Base-by-base conservation (phyloP, 1,140 invertebrate species). In the Eciton burchellii region DNA sequence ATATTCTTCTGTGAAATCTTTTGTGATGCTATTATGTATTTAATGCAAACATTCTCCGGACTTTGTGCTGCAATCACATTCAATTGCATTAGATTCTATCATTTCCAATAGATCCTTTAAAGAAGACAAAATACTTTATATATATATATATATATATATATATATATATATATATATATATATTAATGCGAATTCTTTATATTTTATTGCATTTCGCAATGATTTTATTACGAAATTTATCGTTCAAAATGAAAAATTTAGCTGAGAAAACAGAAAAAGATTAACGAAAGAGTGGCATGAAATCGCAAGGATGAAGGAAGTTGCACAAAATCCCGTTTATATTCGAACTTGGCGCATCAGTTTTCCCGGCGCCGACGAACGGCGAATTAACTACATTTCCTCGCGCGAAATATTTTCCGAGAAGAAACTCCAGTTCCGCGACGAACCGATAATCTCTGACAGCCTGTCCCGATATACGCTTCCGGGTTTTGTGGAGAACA, bases 371-470 rank as follows among this genome's bases (percentile, higher is more conserved):
- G 29, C 12, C 47, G 41, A 3, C 8, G 8, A 12, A 52, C 11
- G n/a, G 11, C 6, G 21, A 77, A 77, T 54, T 77, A 77, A 77
- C 16, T 77, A 16, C 35, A 21, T 66, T 68, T 68, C 9, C 62
- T 43, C 12, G 47, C 6, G 47, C 47, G 16, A 68, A 54, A 77
- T 66, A 77, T 77, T 54, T 54, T 56, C 11, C 21, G 12, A 11
- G 12, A 26, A 68, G 16, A 60, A 77, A 66, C 29, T 65, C 65
- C 3, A 66, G 35, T 19, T 56, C 16, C 29, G 57, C 29, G 26
- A 54, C 16, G 65, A 68, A 68, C 16, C 49, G 47, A 77, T 77
- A 77, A 77, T 68, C 21, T 77, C 29, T 66, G 47, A 76, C 60
- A 77, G 21, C 8, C 1, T 77, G 21, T 77, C 21, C 21, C 29